Base-by-base conservation (phyloP, 2,113 vertebrate species). In the Pelecanus crispus region DNA sequence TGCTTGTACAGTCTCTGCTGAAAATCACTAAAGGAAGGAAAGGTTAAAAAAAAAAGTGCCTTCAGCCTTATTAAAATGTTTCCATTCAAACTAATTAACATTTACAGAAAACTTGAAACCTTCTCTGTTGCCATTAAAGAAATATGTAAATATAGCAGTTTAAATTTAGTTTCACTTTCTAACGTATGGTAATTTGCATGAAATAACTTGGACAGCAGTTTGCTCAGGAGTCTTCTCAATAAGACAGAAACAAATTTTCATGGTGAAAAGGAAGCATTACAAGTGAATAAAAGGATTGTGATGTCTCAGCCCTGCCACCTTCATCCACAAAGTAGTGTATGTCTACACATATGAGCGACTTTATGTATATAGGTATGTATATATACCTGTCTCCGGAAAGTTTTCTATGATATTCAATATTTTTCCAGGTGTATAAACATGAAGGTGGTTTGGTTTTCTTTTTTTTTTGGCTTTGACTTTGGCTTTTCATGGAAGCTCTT, bases 121-220 rank as follows among this genome's bases (percentile, higher is more conserved):
- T 58, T 44, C 24, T 67, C 24, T 55, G 11, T 77, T 93, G 32
- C 8, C 22, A 45, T 90, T 81, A 88, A 50, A 19, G 38, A 15
- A 81, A 42, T 77, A 82, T 49, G 7, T 32, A 90, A 92, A 94
- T 70, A 83, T 17, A 45, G 4, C 3, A 32, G 17, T 8, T 90
- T 87, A 88, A 92, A 55, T 81, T 70, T 81, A 83, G 38, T 47
- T 29, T 74, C 1, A 1, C 9, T 70, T 73, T 83, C 56, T 83
- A 81, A 65, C 0, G 0, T 55, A 65, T 1, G 3, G 5, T 55
- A 91, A 92, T 84, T 81, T 92, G 38, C 25, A 77, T 67, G 50
- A 91, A 95, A 82, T 74, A 65, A 63, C 53, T 83, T 81, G 34
- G 61, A 88, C 83, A 93, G 3, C 29, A 73, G 38, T 58, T 75